Conservation (phyloP, 2,113 vertebrate species). For the Peromyscus leucopus region DNA sequence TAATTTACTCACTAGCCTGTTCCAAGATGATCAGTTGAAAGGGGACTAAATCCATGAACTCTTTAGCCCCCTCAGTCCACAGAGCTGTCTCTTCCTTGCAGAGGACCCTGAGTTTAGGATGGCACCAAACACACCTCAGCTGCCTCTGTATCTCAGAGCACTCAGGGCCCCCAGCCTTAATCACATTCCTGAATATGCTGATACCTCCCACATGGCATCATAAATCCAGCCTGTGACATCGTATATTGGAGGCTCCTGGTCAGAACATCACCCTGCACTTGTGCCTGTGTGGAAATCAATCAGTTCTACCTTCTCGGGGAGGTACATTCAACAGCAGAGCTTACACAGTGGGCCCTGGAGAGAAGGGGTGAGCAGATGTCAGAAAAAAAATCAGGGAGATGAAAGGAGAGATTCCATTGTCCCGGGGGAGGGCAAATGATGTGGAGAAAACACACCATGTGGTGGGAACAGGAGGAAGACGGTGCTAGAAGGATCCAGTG, state of each 20-base stretch:
- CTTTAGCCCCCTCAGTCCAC: neutral
- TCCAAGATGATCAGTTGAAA: neutral
- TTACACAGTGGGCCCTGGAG: neutral
- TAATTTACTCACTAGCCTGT: neutral
- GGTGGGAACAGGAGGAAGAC: neutral
- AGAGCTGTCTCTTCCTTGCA: neutral
- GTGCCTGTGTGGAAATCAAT: neutral
- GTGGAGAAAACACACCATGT: neutral
- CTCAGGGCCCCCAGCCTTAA: neutral
- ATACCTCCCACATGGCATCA: neutral
- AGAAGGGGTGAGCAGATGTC: conserved; percentile 15
- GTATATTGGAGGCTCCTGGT: neutral
- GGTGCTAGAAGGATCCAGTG: neutral
- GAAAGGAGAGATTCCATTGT: neutral
- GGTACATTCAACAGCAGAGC: neutral
- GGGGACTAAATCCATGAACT: neutral
- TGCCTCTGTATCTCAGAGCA: neutral
- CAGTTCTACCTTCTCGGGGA: conserved; percentile 33
- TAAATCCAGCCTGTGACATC: conserved; percentile 2
- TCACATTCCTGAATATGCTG: neutral
- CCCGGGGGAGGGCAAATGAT: neutral
- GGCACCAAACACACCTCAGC: neutral
- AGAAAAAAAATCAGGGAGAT: neutral
- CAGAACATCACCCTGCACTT: neutral
- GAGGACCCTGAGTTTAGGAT: neutral